Evolutionary conservation across 2,797 vertebrate genomes (phyloP), one percentile per base, ranked within the genome.

Genomic region (Poeciliopsis turneri): DNA sequence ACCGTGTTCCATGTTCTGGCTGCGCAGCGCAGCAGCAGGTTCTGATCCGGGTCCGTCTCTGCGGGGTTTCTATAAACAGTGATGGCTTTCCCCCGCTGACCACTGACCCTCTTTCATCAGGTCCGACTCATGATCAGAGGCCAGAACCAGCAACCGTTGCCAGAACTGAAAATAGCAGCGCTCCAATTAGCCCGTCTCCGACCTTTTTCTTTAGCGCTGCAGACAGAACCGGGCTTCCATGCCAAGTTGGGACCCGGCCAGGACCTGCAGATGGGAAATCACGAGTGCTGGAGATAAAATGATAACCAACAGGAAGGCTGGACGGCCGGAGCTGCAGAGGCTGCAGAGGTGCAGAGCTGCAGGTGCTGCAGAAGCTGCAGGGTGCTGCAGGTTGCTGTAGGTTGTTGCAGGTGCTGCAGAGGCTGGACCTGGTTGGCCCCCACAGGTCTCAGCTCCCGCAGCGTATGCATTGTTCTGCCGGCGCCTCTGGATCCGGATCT

Each of bases 121-220:
- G 87, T 89, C 82, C 79, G 16, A 80, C 61, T 74, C 59, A 28
- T 76, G 90, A 92, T 85, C 78, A 85, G 76, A 88, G 78, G 89
- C 88, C 86, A 85, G 77, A 90, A 81, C 77, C 81, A 82, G 83
- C 77, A 78, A 55, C 75, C 6, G 82, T 77, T 80, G 85, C 72
- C 84, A 88, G 11, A 25, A 72, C 88, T 88, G 75, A 86, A 93
- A 95, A 94, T 94, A 94, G 92, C 83, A 51, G 47, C 41, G 90
- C 91, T 90, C 82, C 89, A 92, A 88, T 93, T 94, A 92, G 91
- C 88, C 82, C 20, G n/a, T 74, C 68, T 82, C 46, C 74, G 72
- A 75, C 83, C 89, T 84, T 74, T 82, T 82, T 86, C 70, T n/a
- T 57, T 28, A 77, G 71, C 84, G 85, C 85, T 90, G 80, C 84